Conservation (phyloP, 2,888 invertebrate genomes). For the Chrysolina oricalcia region DNA sequence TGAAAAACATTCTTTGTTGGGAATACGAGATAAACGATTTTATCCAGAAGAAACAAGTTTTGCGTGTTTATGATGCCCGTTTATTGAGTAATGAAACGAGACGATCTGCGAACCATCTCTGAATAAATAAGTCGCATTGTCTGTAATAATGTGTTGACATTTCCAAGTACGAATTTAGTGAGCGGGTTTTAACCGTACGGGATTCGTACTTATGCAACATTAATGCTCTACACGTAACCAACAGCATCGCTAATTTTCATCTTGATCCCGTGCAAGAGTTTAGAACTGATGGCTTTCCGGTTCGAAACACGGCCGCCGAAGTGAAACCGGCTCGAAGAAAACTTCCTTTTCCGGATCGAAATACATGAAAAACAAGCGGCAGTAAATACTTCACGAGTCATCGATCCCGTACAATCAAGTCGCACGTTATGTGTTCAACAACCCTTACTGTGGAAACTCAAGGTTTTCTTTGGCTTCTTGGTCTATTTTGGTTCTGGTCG, state of each 20-base stretch:
- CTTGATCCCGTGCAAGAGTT: not conserved
- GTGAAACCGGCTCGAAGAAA: constrained; percentile 54
- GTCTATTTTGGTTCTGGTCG: constrained; percentile 1
- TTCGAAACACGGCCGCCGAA: constrained; percentile 6
- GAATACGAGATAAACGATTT: not conserved
- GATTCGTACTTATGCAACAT: constrained; percentile 15
- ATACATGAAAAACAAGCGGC: constrained; percentile 40
- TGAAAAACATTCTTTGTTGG: not conserved
- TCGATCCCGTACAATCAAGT: constrained; percentile 35
- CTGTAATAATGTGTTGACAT: constrained; percentile 17
- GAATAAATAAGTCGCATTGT: constrained; percentile 18
- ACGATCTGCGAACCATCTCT: constrained; percentile 5
- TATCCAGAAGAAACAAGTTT: not conserved
- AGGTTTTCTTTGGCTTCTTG: constrained; percentile 13
- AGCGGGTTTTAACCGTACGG: constrained; percentile 15
- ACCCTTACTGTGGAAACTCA: constrained; percentile 26
- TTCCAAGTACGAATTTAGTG: constrained; percentile 27
- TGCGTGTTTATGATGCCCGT: constrained; percentile 11
- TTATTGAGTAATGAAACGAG: constrained; percentile 13
- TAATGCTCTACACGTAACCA: constrained; percentile 19
- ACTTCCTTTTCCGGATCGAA: constrained; percentile 59
- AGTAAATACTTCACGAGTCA: constrained; percentile 40
- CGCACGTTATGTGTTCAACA: constrained; percentile 41
- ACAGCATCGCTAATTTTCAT: constrained; percentile 16
- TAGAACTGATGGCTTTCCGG: constrained; percentile 12